Conservation (phyloP, 2,797 vertebrate species). For the Tapera naevia region DNA sequence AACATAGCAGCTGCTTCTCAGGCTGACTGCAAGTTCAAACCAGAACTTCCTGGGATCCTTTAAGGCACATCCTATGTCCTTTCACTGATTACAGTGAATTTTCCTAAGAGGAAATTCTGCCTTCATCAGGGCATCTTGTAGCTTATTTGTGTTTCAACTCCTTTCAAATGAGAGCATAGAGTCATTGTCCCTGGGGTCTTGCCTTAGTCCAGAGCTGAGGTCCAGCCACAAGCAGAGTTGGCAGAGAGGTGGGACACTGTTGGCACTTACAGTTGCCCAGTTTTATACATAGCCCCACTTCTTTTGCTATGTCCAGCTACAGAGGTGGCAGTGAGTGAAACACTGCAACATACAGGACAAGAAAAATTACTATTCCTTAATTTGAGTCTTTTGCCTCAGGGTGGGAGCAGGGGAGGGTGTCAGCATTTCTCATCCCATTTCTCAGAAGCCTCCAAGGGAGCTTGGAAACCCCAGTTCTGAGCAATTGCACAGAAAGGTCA, state of each 20-base stretch:
- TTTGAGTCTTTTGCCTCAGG: background rate
- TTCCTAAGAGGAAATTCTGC: background rate
- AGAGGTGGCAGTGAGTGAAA: background rate
- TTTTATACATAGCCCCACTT: background rate
- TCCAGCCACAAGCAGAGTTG: rapidly evolving
- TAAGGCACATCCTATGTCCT: background rate
- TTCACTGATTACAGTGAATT: background rate
- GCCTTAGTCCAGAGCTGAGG: background rate
- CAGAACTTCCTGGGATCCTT: rapidly evolving
- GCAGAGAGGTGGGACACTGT: too few relatives aligned
- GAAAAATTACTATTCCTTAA: background rate
- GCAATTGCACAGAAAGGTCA: background rate
- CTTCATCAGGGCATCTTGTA: background rate
- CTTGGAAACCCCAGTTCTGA: background rate
- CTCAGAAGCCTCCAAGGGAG: background rate
- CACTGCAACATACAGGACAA: background rate
- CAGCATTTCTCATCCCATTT: background rate
- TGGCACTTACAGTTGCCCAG: background rate
- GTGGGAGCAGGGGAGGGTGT: too few relatives aligned
- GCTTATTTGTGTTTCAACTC: background rate
- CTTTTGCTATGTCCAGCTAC: background rate
- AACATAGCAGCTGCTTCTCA: background rate
- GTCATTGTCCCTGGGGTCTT: background rate
- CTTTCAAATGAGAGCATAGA: rapidly evolving
- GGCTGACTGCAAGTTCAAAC: background rate